These are phyloP conservation scores for Panurus biarmicus DNA, from an alignment of 2,113 vertebrate species.

Conservation along the genomic window DNA sequence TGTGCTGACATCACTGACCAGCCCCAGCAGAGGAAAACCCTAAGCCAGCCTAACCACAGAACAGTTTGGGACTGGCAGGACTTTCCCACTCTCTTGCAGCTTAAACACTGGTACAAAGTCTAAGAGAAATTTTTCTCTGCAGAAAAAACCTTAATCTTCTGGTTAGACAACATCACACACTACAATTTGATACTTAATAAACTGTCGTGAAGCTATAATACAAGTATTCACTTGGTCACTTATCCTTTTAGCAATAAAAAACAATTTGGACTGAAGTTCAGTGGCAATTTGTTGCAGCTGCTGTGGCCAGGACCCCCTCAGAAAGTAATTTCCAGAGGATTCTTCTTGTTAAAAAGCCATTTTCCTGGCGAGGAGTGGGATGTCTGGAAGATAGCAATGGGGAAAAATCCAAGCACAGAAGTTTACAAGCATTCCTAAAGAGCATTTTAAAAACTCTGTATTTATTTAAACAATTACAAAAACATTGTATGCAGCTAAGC, in stretches of 20 bases:
- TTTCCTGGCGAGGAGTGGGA: slow-evolving; percentile 46
- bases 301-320: slow-evolving; percentile 42
- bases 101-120: neutral
- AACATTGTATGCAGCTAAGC: slow-evolving; percentile 33
- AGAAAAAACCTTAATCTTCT: slow-evolving; percentile 51
- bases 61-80: neutral
- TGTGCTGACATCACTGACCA: neutral
- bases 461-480: slow-evolving; percentile 59
- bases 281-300: slow-evolving; percentile 58
- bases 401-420: slow-evolving; percentile 35
- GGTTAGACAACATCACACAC: slow-evolving; percentile 3
- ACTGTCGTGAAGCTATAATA: neutral
- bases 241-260: slow-evolving; percentile 45
- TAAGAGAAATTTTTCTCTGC: neutral
- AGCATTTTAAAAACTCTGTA: slow-evolving; percentile 29
- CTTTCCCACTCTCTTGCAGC: neutral
- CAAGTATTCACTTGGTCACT: slow-evolving; percentile 36
- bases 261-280: slow-evolving; percentile 18
- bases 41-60: neutral
- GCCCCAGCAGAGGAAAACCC: neutral
- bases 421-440: slow-evolving; percentile 57
- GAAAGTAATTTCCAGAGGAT: slow-evolving; percentile 58
- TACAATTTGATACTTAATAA: slow-evolving; percentile 34
- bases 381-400: slow-evolving; percentile 53
- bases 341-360: slow-evolving; percentile 68